Conservation (phyloP, 2,113 vertebrate genomes). For the Daboia siamensis region DNA sequence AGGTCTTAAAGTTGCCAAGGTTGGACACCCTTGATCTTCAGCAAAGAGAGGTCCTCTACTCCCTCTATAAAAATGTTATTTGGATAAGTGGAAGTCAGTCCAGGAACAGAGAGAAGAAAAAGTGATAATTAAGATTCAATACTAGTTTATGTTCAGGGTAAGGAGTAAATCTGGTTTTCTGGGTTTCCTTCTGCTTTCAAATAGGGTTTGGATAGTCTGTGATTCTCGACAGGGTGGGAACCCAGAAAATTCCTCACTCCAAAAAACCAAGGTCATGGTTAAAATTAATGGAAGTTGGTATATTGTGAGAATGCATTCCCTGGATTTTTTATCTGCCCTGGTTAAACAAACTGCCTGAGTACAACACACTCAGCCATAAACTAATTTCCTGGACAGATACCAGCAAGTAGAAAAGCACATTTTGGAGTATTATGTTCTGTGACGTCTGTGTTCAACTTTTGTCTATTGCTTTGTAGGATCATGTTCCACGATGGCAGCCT, state of each 20-base stretch:
- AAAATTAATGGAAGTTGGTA: background rate
- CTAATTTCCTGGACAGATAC: background rate
- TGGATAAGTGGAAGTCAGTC: background rate
- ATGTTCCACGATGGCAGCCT: background rate
- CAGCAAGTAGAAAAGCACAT: background rate
- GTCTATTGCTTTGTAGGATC: background rate
- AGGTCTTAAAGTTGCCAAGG: too few relatives aligned
- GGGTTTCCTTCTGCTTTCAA: too few relatives aligned
- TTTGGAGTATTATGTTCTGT: background rate
- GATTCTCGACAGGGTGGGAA: too few relatives aligned
- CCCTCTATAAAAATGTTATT: background rate
- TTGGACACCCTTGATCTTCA: background rate
- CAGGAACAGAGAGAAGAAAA: background rate
- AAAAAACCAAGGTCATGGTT: background rate
- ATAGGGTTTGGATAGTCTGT: too few relatives aligned
- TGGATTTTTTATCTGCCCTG: background rate
- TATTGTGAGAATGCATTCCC: background rate
- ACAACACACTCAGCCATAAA: background rate
- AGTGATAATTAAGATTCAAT: background rate
- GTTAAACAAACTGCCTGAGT: background rate
- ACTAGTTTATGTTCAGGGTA: too few relatives aligned
- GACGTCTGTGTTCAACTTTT: background rate
- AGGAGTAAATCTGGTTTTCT: background rate
- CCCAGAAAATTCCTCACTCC: too few relatives aligned
- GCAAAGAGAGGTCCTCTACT: background rate